These are phyloP conservation scores for Hippopotamyrus pictus DNA, from an alignment of 2,797 vertebrate species.

Conservation along the genomic window DNA sequence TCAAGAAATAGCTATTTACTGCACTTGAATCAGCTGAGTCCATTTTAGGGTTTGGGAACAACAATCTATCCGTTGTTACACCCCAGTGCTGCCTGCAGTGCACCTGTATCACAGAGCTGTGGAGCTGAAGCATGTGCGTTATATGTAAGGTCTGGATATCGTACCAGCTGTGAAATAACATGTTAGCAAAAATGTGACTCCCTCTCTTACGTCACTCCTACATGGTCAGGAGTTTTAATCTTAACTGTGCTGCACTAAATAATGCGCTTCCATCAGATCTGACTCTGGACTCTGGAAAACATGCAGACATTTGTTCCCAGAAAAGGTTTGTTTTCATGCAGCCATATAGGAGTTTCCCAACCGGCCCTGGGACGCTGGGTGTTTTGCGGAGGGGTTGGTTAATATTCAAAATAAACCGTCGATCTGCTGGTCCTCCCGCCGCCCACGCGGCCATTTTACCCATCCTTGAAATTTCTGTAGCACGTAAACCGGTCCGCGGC, in stretches of 20 bases:
- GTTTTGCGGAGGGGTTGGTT: too few species aligned
- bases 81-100: neutral
- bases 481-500: neutral
- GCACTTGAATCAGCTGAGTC: neutral
- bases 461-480: neutral
- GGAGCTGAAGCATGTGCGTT: neutral
- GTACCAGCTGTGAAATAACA: neutral
- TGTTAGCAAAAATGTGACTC: neutral
- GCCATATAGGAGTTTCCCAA: neutral
- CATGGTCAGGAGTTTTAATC: neutral
- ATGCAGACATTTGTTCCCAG: neutral
- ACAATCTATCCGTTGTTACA: neutral
- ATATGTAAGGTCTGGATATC: neutral
- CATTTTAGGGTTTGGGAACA: neutral
- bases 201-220: neutral
- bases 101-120: neutral
- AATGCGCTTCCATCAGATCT: too few species aligned
- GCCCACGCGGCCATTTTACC: too few species aligned
- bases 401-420: neutral
- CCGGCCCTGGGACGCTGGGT: neutral
- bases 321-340: neutral
- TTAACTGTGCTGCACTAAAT: neutral
- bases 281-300: neutral
- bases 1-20: neutral
- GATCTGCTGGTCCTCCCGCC: neutral